Conservation (phyloP, 2,797 vertebrate genomes). For the Notolabrus celidotus region DNA sequence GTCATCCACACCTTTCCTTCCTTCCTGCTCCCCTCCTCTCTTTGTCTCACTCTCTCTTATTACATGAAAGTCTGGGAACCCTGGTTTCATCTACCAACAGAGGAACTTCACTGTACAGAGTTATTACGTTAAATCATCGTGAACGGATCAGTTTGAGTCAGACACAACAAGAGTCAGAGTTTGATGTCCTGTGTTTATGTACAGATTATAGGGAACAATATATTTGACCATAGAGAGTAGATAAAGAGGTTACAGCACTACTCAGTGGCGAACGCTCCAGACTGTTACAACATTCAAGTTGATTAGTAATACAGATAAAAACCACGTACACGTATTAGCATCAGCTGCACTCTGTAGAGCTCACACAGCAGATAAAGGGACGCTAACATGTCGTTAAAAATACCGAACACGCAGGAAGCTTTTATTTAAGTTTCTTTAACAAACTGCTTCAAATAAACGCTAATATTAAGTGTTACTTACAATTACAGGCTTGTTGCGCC, state of each 20-base stretch:
- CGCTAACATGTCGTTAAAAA: slow-evolving; percentile 31
- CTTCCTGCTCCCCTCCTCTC: slow-evolving; percentile 62
- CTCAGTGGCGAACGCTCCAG: slow-evolving; percentile 67
- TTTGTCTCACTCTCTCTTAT: background rate
- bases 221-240: slow-evolving; percentile 49
- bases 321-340: slow-evolving; percentile 36
- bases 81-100: background rate
- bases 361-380: slow-evolving; percentile 62
- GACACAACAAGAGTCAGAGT: background rate
- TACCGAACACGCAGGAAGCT: too few relatives aligned
- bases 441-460: too few relatives aligned
- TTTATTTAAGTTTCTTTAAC: too few relatives aligned
- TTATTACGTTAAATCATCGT: too few relatives aligned
- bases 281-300: slow-evolving; percentile 84
- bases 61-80: slow-evolving; percentile 37
- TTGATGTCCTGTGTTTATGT: slow-evolving; percentile 49
- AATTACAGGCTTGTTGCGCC: too few relatives aligned
- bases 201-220: slow-evolving; percentile 62
- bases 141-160: background rate
- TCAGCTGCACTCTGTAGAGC: slow-evolving; percentile 27
- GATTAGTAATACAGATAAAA: slow-evolving; percentile 81
- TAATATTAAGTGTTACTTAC: too few relatives aligned
- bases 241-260: slow-evolving; percentile 66
- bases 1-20: slow-evolving; percentile 80
- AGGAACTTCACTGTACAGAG: background rate